A percentile compares a stretch with the other conserved stretches of the same genome.
Evolutionary conservation across 30 jellyfish, hydroid and myxozoan species (phyloP).

Genomic region (Hydractinia echinata): DNA sequence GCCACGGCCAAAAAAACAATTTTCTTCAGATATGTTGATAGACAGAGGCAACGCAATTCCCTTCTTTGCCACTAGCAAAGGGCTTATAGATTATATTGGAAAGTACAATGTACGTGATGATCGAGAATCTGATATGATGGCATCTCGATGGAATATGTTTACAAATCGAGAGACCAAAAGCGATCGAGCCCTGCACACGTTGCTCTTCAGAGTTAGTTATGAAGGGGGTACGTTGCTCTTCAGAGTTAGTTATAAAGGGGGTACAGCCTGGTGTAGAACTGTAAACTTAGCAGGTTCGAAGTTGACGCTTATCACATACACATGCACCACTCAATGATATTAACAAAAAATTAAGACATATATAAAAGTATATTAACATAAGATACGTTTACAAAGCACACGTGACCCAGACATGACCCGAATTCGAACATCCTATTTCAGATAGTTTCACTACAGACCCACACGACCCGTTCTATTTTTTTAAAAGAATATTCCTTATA

Average conservation of each 20-base stretch:
- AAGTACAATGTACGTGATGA: constrained; percentile 2
- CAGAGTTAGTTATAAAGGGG: neutral
- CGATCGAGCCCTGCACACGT: neutral
- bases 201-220: neutral
- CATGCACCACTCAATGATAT: too few species aligned
- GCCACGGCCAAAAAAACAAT: neutral
- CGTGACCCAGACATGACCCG: too few species aligned
- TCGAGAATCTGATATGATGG: constrained; percentile 29
- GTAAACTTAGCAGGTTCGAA: too few species aligned
- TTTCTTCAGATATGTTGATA: neutral
- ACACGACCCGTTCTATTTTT: too few species aligned
- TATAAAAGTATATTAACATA: too few species aligned
- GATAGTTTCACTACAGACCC: too few species aligned
- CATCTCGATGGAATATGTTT: constrained; percentile 30
- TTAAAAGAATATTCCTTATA: too few species aligned
- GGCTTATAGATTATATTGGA: constrained; percentile 29
- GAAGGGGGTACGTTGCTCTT: neutral
- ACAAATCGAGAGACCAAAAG: neutral
- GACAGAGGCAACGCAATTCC: constrained; percentile 4
- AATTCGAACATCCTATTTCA: too few species aligned
- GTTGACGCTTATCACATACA: too few species aligned
- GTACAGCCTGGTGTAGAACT: too few species aligned
- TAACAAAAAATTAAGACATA: too few species aligned
- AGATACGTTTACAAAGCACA: too few species aligned
- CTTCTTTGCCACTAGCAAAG: constrained; percentile 32